Evolutionary conservation across 2,888 invertebrate genomes (phyloP).

Genomic region (Erebia ligea): DNA sequence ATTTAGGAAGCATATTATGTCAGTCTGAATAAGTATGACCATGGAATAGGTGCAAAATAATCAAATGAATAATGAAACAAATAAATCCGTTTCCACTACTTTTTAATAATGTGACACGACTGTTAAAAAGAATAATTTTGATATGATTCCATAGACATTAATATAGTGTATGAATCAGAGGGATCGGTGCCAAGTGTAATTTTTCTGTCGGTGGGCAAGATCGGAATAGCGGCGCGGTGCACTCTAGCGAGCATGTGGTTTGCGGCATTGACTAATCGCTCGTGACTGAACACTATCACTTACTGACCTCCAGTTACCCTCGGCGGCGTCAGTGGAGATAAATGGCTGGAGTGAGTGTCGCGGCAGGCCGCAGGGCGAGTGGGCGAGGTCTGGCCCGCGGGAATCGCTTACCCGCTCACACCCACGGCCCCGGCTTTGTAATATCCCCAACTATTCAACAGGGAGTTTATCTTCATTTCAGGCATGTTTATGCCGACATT

Average conservation of each 20-base stretch:
- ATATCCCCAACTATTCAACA: slow-evolving; percentile 67
- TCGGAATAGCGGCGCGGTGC: slow-evolving; percentile 32
- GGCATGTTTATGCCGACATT: slow-evolving; percentile 64
- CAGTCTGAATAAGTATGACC: too few relatives aligned
- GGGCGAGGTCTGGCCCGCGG: slow-evolving; percentile 47
- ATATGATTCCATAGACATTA: slow-evolving; percentile 15
- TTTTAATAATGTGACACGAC: slow-evolving; percentile 9
- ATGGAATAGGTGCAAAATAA: not conserved
- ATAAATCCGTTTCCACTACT: slow-evolving; percentile 14
- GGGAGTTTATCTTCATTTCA: slow-evolving; percentile 64
- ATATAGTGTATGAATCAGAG: slow-evolving; percentile 22
- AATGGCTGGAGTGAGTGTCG: slow-evolving; percentile 43
- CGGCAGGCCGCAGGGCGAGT: slow-evolving; percentile 43
- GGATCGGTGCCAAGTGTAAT: slow-evolving; percentile 31
- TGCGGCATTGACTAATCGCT: slow-evolving; percentile 47
- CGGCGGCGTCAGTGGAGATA: slow-evolving; percentile 48
- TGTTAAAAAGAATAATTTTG: slow-evolving; percentile 26
- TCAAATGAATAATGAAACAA: not conserved
- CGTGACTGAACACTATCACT: slow-evolving; percentile 50
- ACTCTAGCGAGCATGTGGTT: slow-evolving; percentile 38
- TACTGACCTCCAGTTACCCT: slow-evolving; percentile 51
- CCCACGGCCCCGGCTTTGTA: slow-evolving; percentile 53
- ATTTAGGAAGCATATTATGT: not conserved
- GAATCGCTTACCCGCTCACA: slow-evolving; percentile 46
- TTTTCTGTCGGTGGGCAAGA: slow-evolving; percentile 29